Evolutionary conservation across 2,888 invertebrate species (phyloP), one percentile per base, ranked within the genome.

Genomic region (Eugnorisma glareosa): DNA sequence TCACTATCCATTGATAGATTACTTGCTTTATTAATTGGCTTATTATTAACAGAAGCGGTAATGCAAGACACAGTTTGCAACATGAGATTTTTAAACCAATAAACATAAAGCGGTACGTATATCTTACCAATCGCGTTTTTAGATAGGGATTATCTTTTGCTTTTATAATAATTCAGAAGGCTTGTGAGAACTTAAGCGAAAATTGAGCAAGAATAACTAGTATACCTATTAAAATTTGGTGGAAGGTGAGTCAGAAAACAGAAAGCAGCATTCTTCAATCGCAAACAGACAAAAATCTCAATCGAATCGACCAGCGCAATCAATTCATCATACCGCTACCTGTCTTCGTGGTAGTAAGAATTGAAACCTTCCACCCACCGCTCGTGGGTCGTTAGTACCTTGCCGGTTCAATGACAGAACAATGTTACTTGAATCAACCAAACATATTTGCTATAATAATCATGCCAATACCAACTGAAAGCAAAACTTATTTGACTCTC

Each of bases 361-460:
- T 2, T 28, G 13, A 51, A 61, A 64, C 43, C 51, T 11, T 63
- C 35, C 18, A 35, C 15, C 6, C 28, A 21, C 31, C n/a, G 18
- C 18, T 10, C 1, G 5, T 6, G 15, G 24, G 11, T 37, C 15
- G 7, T 54, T 76, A 21, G 28, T 40, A 35, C 40, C 8, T 5
- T 13, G 28, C 28, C 8, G 13, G 11, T 18, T 35, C 48, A 35
- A 21, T 57, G 45, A 28, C 59, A 70, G 35, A 66, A 31, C 15
- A 54, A 51, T 15, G 61, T 85, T 83, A 85, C 83, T 86, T 85
- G 86, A 24, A 83, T 73, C 67, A 82, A 85, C 11, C n/a, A 85
- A 70, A 77, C 71, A 72, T 35, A 69, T 81, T 68, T 15, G 63
- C 43, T 67, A 35, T 67, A 59, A 63, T 63, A 61, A 66, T 35